A percentile compares a stretch with the other conserved stretches of the same genome.
phyloP scores from a whole-genome alignment of 2,113 vertebrate species.

The Leiothrix lutea region DNA sequence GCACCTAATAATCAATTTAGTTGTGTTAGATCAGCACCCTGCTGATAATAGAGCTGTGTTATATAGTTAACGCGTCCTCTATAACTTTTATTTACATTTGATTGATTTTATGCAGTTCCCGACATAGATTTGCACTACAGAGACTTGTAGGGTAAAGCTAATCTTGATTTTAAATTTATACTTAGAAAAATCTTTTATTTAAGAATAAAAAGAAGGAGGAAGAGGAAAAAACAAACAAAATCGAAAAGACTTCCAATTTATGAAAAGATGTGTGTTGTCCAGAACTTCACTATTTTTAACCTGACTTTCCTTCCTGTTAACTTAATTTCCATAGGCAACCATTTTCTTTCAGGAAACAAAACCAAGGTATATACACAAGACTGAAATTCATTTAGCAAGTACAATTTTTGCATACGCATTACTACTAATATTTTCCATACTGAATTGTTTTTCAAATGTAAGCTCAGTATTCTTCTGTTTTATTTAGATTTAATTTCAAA shows the following conservation, averaged over 20 bases:
- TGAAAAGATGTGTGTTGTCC: not conserved
- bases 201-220: not conserved
- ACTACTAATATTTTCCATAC: not conserved
- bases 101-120: not conserved
- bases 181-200: not conserved
- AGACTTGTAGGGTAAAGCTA: not conserved
- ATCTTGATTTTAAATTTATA: not conserved
- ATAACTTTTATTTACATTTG: not conserved
- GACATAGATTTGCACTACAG: not conserved
- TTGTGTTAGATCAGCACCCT: not conserved
- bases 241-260: accelerated
- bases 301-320: not conserved
- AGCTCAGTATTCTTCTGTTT: not conserved
- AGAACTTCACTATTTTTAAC: not conserved
- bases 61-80: not conserved
- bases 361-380: not conserved
- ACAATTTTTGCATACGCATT: not conserved
- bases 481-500: not conserved
- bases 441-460: not conserved
- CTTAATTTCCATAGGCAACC: not conserved
- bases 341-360: not conserved
- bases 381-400: not conserved
- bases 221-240: not conserved
- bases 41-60: not conserved
- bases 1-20: not conserved